Evolutionary conservation across 1,140 invertebrate species (phyloP).

Genomic region (Rhynchophorus ferrugineus): DNA sequence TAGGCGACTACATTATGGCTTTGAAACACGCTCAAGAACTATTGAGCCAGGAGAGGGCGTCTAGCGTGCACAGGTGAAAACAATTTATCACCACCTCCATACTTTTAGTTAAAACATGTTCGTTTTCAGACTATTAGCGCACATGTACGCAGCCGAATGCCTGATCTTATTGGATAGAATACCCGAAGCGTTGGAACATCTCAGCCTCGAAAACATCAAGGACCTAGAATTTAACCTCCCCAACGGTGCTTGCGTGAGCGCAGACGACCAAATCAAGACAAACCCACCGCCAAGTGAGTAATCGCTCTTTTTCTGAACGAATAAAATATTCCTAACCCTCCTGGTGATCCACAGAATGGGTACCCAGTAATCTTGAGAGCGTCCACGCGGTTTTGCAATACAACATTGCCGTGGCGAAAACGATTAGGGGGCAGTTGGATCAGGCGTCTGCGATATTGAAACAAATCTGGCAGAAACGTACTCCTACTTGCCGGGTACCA

Average conservation of each 20-base stretch:
- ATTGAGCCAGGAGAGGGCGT: slow-evolving; percentile 55
- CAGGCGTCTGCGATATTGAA: slow-evolving; percentile 64
- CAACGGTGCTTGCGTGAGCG: slow-evolving; percentile 36
- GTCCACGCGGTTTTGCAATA: slow-evolving; percentile 67
- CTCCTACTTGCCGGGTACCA: slow-evolving; percentile 55
- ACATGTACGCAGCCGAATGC: slow-evolving; percentile 85
- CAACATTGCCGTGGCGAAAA: slow-evolving; percentile 71
- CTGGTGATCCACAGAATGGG: too few relatives aligned
- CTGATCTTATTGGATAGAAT: slow-evolving; percentile 77
- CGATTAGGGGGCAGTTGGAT: slow-evolving; percentile 66
- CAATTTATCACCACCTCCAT: too few relatives aligned
- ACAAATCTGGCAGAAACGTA: slow-evolving; percentile 51
- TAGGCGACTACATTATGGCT: slow-evolving; percentile 78
- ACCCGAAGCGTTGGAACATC: slow-evolving; percentile 73
- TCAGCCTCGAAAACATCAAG: slow-evolving; percentile 70
- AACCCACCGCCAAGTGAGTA: slow-evolving; percentile 35
- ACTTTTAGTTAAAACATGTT: neutral
- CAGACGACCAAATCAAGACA: slow-evolving; percentile 41
- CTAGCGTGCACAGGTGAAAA: slow-evolving; percentile 58
- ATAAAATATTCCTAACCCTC: too few relatives aligned
- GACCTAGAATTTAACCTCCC: slow-evolving; percentile 47
- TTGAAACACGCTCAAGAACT: slow-evolving; percentile 67
- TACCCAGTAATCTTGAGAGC: slow-evolving; percentile 55
- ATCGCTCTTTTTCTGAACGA: too few relatives aligned
- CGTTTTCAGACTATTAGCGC: slow-evolving; percentile 64